Base-by-base conservation (phyloP, 2,888 invertebrate genomes). In the Leucoma salicis region DNA sequence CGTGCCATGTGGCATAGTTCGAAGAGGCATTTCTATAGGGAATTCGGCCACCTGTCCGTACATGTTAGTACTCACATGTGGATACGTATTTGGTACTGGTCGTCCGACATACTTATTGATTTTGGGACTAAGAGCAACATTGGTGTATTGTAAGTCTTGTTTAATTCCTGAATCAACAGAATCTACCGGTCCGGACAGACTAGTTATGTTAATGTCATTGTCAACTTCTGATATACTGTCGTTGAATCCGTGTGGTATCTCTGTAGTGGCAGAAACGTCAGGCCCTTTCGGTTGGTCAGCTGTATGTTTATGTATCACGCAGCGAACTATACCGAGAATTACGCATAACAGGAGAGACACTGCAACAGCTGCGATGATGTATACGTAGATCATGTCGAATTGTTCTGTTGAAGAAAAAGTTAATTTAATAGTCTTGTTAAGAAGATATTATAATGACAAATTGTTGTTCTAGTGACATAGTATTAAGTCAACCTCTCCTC, bases 201-300 rank as follows among this genome's bases (percentile, higher is more conserved):
- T 93, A 35, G 93, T 93, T 53, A 95, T 91, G 72, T 94, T 94
- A 44, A 95, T 94, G 65, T 95, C 95, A 32, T 94, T 94, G 78
- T 95, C 95, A 29, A 95, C 90, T 84, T 96, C 96, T 62, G 95
- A 96, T 82, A 96, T 95, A 78, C 96, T 95, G 84, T 96, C 96
- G 60, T 93, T 94, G 82, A 96, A 96, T 43, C 95, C 95, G 73
- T 95, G 94, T 10, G 95, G 94, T 43, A 95, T 90, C 57, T 95
- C 92, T 31, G 95, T 94, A 48, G 95, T 94, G 49, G 94, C 93
- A 35, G 94, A 92, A 46, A 92, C 91, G 36, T 93, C 92, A 14
- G 92, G 91, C 46, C 94, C 94, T 81, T 95, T 94, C 14, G 92
- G 93, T 46, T 92, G 91, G 51, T 92, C 91, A 16, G 91, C 82